Conservation (phyloP, 2,797 vertebrate species). For the Halcyon badia region DNA sequence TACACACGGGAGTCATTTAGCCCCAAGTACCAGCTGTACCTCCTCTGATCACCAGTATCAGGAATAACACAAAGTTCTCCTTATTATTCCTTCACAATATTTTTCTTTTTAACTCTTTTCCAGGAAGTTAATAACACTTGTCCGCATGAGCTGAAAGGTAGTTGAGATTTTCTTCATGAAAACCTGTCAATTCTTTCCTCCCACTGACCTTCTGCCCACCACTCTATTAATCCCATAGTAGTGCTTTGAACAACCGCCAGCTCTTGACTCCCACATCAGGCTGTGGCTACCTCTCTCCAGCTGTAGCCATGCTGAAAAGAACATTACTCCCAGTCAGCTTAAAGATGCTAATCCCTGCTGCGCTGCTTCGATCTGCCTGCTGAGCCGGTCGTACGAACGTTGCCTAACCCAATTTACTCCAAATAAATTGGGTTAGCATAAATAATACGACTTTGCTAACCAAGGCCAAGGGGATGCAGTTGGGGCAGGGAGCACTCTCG, state of each 20-base stretch:
- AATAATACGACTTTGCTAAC: not conserved
- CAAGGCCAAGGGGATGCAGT: not conserved
- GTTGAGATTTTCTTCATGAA: not conserved
- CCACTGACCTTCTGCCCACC: not conserved
- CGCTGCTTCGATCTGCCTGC: fast-evolving
- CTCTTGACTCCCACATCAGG: not conserved
- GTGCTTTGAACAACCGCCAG: not conserved
- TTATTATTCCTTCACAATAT: not conserved
- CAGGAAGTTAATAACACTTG: not conserved
- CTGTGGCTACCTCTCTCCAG: not conserved
- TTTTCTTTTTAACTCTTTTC: not conserved
- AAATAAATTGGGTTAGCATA: not conserved
- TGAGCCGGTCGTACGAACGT: fast-evolving
- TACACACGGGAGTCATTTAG: not conserved
- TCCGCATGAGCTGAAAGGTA: not conserved
- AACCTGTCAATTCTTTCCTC: not conserved
- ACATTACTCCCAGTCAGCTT: not conserved
- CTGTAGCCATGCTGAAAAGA: not conserved
- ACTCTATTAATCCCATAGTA: not conserved
- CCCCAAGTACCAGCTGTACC: not conserved
- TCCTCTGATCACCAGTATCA: not conserved
- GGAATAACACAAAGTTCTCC: not conserved
- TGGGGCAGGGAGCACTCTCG: fast-evolving
- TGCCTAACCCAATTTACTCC: not conserved
- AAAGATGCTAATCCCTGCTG: fast-evolving